phyloP scores from a whole-genome alignment of 1,140 invertebrate genomes.

The Cydia fagiglandana region DNA sequence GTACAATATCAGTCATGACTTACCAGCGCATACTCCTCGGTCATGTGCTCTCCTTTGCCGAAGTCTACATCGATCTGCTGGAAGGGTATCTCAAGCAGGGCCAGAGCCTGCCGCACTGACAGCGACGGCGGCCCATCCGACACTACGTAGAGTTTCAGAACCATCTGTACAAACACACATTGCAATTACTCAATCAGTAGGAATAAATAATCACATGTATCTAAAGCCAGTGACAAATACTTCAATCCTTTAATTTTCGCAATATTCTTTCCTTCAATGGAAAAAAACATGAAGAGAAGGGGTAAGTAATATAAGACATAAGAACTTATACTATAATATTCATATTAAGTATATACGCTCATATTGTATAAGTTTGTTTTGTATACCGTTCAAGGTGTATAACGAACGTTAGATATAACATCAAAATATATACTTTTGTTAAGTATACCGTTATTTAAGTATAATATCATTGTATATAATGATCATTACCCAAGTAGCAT shows the following conservation, averaged over 20 bases:
- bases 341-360: no score
- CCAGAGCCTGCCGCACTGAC: slow-evolving; percentile 84
- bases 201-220: background rate
- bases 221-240: background rate
- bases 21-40: slow-evolving; percentile 85
- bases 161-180: slow-evolving; percentile 44
- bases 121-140: slow-evolving; percentile 88
- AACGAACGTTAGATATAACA: no score
- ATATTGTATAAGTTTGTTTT: no score
- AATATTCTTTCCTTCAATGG: no score
- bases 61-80: slow-evolving; percentile 84
- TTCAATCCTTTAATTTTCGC: background rate
- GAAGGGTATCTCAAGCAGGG: slow-evolving; percentile 82
- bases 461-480: no score
- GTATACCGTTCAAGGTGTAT: no score
- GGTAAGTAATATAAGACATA: no score
- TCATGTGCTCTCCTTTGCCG: slow-evolving; percentile 85
- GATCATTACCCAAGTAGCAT: no score
- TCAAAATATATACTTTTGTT: no score
- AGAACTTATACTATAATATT: no score
- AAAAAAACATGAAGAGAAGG: no score
- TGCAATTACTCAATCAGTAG: background rate
- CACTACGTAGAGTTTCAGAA: slow-evolving; percentile 84
- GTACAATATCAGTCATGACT: background rate
- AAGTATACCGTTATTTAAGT: no score